Percentiles rank a stretch among this genome's conserved stretches.
Evolutionary conservation across 2,113 vertebrate species (phyloP).

Genomic region (Sclerurus mexicanus): DNA sequence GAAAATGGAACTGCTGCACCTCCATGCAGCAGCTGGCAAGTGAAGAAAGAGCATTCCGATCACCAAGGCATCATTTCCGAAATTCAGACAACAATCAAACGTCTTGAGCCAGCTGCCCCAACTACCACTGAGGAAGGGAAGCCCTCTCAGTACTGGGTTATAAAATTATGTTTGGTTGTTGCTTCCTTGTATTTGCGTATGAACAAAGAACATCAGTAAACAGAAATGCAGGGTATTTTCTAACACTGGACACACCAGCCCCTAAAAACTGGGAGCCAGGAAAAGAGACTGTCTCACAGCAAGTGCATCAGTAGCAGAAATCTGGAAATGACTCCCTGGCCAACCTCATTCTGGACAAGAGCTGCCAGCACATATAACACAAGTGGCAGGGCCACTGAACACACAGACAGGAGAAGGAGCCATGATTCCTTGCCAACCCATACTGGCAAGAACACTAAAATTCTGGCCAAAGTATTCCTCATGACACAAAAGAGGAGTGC

Average conservation of each 20-base stretch:
- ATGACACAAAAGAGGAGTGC: not conserved
- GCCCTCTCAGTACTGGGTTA: not conserved
- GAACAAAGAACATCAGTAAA: not conserved
- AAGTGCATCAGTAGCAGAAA: not conserved
- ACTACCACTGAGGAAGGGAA: not conserved
- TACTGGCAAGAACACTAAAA: not conserved
- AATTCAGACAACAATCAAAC: not conserved
- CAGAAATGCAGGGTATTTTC: not conserved
- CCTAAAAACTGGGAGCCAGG: not conserved
- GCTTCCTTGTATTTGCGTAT: not conserved
- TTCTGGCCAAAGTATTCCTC: not conserved
- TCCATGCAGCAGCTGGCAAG: not conserved
- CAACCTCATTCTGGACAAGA: not conserved
- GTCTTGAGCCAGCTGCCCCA: not conserved
- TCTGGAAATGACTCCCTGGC: not conserved
- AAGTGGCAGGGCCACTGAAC: not conserved
- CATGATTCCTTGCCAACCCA: accelerated
- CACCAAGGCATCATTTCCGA: not conserved
- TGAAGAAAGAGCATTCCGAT: not conserved
- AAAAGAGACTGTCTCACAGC: not conserved
- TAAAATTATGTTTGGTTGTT: not conserved
- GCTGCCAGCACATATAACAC: not conserved
- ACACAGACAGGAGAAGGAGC: not conserved
- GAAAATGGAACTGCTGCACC: not conserved
- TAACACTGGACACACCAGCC: not conserved